Conservation (phyloP, 2,888 invertebrate species). For the Schrankia costaestrigalis region DNA sequence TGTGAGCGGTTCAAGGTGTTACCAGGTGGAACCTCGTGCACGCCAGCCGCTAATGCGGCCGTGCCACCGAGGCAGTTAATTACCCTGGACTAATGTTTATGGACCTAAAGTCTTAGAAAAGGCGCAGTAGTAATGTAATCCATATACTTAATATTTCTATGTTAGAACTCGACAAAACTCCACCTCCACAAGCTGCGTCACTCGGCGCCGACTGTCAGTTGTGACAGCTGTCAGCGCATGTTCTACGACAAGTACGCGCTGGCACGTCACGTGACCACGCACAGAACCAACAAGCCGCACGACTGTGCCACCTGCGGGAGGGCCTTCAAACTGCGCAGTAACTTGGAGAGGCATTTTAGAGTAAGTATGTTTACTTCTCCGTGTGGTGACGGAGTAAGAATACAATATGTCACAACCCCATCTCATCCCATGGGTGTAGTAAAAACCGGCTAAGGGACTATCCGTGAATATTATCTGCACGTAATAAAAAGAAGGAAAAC, state of each 20-base stretch:
- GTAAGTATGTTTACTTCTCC: conserved; percentile 22
- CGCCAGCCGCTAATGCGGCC: no score
- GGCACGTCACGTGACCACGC: conserved; percentile 27
- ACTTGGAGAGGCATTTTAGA: conserved; percentile 28
- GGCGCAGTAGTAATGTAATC: no score
- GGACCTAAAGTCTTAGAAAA: no score
- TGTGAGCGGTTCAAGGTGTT: no score
- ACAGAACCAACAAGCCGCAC: conserved; percentile 26
- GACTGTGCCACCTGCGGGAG: conserved; percentile 26
- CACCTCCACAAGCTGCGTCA: conserved; percentile 35
- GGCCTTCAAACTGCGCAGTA: conserved; percentile 27
- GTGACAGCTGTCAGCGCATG: conserved; percentile 27
- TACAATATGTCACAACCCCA: background rate
- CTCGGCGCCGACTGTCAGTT: conserved; percentile 21
- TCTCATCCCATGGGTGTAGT: background rate
- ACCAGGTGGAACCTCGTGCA: no score
- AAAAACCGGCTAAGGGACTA: background rate
- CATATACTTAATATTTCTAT: no score
- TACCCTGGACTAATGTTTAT: no score
- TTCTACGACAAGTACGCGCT: conserved; percentile 38
- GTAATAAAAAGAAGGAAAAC: no score
- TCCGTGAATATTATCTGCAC: no score
- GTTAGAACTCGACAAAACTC: conserved; percentile 37
- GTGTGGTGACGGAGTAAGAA: no score
- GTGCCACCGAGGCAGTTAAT: no score